phyloP scores from a whole-genome alignment of 2,113 vertebrate genomes.

The Mustela lutreola region DNA sequence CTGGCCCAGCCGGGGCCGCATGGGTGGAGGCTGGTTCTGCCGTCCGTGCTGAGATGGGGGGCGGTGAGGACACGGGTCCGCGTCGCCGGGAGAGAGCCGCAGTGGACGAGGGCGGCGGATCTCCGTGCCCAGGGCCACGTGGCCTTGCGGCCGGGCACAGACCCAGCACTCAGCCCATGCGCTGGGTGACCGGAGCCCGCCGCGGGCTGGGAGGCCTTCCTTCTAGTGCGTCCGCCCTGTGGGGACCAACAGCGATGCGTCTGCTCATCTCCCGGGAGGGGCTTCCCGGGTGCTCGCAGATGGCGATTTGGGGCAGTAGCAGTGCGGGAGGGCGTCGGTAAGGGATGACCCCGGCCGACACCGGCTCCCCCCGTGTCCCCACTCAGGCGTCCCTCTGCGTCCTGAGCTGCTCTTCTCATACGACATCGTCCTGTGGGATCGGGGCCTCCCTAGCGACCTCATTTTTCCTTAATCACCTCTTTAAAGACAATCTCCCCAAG shows the following conservation, averaged over 20 bases:
- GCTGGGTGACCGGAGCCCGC: not conserved
- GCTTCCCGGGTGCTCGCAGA: not conserved
- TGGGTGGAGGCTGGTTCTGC: fast-evolving
- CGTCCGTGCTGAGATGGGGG: fast-evolving
- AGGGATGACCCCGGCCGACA: not conserved
- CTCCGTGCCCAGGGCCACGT: too few species aligned
- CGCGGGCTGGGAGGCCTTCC: not conserved
- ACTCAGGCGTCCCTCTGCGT: not conserved
- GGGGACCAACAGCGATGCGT: not conserved
- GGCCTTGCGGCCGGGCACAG: not conserved
- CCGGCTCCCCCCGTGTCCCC: not conserved
- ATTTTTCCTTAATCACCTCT: not conserved
- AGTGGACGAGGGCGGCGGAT: not conserved
- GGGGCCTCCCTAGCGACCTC: not conserved
- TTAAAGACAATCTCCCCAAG: not conserved
- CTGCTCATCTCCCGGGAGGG: not conserved
- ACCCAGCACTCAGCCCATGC: not conserved
- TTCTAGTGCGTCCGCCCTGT: not conserved
- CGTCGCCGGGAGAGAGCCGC: fast-evolving
- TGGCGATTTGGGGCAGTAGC: too few species aligned
- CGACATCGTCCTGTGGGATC: not conserved
- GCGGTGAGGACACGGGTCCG: fast-evolving
- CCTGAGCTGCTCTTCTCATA: not conserved
- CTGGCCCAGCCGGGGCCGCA: too few species aligned
- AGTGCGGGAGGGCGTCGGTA: too few species aligned